These are phyloP conservation scores for Tetrapedia diversipes DNA, from an alignment of 2,888 invertebrate genomes.

Conservation along the genomic window DNA sequence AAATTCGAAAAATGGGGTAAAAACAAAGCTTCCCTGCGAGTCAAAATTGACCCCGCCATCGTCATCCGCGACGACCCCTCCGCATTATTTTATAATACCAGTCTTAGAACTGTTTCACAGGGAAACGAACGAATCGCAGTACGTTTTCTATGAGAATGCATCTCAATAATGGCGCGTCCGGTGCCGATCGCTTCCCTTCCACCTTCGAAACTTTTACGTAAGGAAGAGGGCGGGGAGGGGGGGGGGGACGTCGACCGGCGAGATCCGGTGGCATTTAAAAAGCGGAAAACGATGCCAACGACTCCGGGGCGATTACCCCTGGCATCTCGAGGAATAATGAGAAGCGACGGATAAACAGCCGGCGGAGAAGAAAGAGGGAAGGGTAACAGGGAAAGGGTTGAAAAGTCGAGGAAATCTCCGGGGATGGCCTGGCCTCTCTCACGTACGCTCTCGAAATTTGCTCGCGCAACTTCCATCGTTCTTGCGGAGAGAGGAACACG, in stretches of 20 bases:
- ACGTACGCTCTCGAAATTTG: conserved; percentile 32
- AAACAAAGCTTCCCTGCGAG: no score
- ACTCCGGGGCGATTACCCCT: conserved; percentile 30
- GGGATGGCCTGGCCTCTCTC: conserved; percentile 24
- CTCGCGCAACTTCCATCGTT: conserved; percentile 15
- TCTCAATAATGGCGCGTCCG: no score
- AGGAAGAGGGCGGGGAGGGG: no score
- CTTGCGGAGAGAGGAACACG: no score
- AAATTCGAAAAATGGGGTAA: no score
- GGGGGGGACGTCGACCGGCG: background rate
- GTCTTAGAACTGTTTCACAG: no score
- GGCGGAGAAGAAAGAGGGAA: background rate
- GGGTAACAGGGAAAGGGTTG: background rate
- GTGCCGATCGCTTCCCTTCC: no score
- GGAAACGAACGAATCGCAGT: no score
- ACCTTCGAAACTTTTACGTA: conserved; percentile 34
- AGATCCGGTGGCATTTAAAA: conserved; percentile 41
- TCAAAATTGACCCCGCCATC: no score
- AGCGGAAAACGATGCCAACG: conserved; percentile 30
- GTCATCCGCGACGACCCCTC: no score
- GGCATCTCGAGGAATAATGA: conserved; percentile 42
- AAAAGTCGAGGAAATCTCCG: background rate
- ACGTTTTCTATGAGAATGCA: no score
- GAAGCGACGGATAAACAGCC: conserved; percentile 32
- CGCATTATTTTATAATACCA: no score